phyloP scores from a whole-genome alignment of 2,113 vertebrate genomes.

The Pollimyrus isidori region DNA sequence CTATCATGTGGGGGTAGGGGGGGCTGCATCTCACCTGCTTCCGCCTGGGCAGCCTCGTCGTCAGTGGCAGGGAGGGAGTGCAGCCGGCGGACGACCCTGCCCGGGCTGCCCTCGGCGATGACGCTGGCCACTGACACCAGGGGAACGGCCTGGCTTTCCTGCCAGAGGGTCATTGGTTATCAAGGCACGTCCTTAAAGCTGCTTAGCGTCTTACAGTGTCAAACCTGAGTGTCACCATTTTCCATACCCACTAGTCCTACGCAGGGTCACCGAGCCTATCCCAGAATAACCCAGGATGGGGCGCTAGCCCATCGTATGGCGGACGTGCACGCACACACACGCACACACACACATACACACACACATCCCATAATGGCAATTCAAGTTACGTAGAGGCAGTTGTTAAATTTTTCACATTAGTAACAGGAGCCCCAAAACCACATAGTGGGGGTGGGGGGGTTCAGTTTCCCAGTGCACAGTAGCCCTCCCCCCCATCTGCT shows the following conservation, averaged over 20 bases:
- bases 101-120: conserved; percentile 45
- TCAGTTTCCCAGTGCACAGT: background rate
- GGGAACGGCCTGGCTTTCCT: conserved; percentile 82
- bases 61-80: conserved; percentile 37
- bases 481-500: conserved; percentile 32
- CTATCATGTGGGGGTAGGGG: background rate
- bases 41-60: conserved; percentile 59
- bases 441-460: background rate
- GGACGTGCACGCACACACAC: background rate
- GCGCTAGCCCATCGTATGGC: background rate
- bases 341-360: background rate
- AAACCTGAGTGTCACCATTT: background rate
- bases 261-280: background rate
- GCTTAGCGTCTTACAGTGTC: background rate
- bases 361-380: background rate
- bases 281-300: background rate
- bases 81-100: conserved; percentile 58
- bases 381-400: background rate
- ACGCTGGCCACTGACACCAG: conserved; percentile 67
- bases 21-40: conserved; percentile 55
- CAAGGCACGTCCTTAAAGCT: background rate
- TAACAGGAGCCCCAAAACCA: background rate
- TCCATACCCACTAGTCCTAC: background rate
- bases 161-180: background rate
- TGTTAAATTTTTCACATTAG: background rate